Evolutionary conservation across 2,888 invertebrate species (phyloP).

Genomic region (Brenthis daphne): DNA sequence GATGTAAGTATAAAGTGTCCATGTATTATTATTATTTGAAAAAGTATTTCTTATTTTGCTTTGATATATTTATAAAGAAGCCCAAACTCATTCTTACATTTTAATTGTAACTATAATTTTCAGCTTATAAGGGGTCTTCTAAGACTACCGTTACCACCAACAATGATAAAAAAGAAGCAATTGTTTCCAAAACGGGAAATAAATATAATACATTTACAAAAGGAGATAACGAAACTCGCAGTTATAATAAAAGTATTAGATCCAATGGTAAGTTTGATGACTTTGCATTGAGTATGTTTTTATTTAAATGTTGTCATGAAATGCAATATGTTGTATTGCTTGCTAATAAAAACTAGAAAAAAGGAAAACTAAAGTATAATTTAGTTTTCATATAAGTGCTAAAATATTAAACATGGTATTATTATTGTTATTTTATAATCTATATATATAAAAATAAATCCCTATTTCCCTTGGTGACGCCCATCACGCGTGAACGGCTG

Average conservation of each 20-base stretch:
- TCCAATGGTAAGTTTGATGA: conserved; percentile 32
- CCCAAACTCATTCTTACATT: neutral
- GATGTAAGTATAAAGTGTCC: conserved; percentile 49
- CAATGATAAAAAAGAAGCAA: conserved; percentile 49
- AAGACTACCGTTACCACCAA: conserved; percentile 55
- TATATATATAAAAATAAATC: too few species aligned
- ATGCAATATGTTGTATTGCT: too few species aligned
- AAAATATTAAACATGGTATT: too few species aligned
- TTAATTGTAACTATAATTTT: conserved; percentile 37
- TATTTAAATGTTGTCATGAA: too few species aligned
- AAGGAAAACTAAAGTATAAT: too few species aligned
- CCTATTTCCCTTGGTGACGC: too few species aligned
- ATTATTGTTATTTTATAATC: neutral
- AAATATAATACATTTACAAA: conserved; percentile 47
- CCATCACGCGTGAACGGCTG: too few species aligned
- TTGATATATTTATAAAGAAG: neutral
- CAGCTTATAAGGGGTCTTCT: conserved; percentile 54
- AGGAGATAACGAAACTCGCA: conserved; percentile 40
- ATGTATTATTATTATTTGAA: neutral
- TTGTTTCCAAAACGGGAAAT: conserved; percentile 44
- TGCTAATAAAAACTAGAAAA: too few species aligned
- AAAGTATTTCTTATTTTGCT: neutral
- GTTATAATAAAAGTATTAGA: conserved; percentile 46
- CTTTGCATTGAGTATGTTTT: neutral
- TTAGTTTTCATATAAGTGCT: too few species aligned